These are phyloP conservation scores for Sarcophaga subvicina DNA, from an alignment of 2,888 invertebrate genomes.

Conservation along the genomic window DNA sequence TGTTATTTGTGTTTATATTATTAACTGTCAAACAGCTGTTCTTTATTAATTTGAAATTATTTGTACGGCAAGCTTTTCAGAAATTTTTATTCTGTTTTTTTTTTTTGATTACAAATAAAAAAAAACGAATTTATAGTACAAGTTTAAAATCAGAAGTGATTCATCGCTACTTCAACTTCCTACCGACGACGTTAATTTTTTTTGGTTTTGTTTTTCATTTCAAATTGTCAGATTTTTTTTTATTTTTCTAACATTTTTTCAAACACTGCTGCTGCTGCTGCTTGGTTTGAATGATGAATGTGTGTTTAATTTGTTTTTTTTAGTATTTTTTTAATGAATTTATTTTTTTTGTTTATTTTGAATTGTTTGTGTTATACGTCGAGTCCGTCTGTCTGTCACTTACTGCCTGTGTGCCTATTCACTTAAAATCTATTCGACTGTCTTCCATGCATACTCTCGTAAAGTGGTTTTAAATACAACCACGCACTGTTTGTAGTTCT, in stretches of 20 bases:
- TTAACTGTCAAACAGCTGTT: constrained; percentile 9
- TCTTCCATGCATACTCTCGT: constrained; percentile 34
- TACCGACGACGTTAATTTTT: constrained; percentile 45
- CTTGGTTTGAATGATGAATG: constrained; percentile 54
- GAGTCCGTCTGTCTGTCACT: background rate
- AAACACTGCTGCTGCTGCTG: background rate
- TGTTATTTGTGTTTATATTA: constrained; percentile 18
- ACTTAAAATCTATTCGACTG: constrained; percentile 60
- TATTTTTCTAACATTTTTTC: constrained; percentile 41
- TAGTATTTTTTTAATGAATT: constrained; percentile 18
- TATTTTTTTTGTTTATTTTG: constrained; percentile 1
- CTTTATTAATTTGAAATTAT: constrained; percentile 28
- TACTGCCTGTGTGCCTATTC: constrained; percentile 6
- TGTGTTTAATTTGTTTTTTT: constrained; percentile 37
- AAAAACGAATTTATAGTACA: constrained; percentile 36
- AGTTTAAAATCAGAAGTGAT: constrained; percentile 62
- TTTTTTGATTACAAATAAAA: background rate
- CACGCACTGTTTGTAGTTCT: constrained; percentile 61
- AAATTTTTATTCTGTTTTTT: constrained; percentile 3
- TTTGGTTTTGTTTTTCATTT: constrained; percentile 23
- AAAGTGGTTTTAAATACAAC: constrained; percentile 69
- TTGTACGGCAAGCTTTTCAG: constrained; percentile 7
- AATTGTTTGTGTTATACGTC: constrained; percentile 19
- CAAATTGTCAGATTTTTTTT: constrained; percentile 3
- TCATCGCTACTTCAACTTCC: constrained; percentile 66